A percentile compares a stretch with the other conserved stretches of the same genome.
Evolutionary conservation across 2,888 invertebrate species (phyloP).

Genomic region (Galerucella pusilla): DNA sequence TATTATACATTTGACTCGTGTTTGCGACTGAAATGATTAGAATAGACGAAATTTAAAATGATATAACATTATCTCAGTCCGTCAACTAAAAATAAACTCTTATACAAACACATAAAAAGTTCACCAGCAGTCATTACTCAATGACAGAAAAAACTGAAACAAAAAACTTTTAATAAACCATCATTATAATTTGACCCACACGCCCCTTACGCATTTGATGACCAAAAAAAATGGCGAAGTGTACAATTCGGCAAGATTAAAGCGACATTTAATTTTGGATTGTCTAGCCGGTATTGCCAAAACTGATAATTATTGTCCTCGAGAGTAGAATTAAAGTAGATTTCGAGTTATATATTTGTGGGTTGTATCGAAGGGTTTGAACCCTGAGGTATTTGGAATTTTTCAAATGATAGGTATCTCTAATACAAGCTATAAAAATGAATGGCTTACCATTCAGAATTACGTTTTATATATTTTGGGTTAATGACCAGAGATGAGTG

Average conservation of each 20-base stretch:
- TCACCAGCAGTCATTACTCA: conserved; percentile 28
- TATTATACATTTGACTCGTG: too few relatives aligned
- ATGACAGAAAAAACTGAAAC: conserved; percentile 28
- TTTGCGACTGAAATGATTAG: background rate
- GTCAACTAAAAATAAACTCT: background rate
- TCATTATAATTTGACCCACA: conserved; percentile 21
- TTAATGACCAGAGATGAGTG: conserved; percentile 22
- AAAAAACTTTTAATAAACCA: conserved; percentile 25
- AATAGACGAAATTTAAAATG: too few relatives aligned
- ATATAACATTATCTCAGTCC: background rate
- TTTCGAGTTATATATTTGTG: conserved; percentile 23
- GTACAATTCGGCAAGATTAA: conserved; percentile 35
- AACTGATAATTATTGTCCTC: conserved; percentile 31
- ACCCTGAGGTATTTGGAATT: conserved; percentile 14
- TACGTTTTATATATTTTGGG: conserved; percentile 19
- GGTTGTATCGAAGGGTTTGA: conserved; percentile 29
- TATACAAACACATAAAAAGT: conserved; percentile 20
- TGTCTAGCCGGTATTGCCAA: conserved; percentile 32
- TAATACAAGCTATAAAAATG: conserved; percentile 21
- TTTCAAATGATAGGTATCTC: conserved; percentile 31
- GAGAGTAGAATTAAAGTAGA: conserved; percentile 23
- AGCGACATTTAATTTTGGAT: conserved; percentile 36
- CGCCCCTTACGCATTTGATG: conserved; percentile 36
- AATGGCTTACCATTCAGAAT: conserved; percentile 26
- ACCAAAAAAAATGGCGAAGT: conserved; percentile 31